phyloP scores from a whole-genome alignment of 2,797 vertebrate species.

The Molossus alvarezi region DNA sequence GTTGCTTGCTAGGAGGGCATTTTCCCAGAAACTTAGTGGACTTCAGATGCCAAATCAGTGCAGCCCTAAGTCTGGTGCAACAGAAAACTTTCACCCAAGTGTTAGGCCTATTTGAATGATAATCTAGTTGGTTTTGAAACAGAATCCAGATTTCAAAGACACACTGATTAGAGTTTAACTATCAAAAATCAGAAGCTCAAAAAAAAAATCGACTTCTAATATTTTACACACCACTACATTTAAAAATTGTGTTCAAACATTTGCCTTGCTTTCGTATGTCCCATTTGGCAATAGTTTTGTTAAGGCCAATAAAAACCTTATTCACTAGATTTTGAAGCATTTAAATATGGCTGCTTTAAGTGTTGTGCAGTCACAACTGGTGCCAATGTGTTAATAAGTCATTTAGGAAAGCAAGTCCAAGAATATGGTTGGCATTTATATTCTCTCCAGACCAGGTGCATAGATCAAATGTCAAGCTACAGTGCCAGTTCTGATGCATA shows the following conservation, averaged over 20 bases:
- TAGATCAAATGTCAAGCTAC: constrained; percentile 74
- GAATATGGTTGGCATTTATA: constrained; percentile 67
- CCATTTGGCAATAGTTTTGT: constrained; percentile 74
- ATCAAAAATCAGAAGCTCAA: constrained; percentile 9
- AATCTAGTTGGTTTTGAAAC: constrained; percentile 67
- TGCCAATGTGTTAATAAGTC: constrained; percentile 83
- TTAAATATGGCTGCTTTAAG: constrained; percentile 83
- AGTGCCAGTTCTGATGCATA: constrained; percentile 66
- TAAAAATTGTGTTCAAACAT: constrained; percentile 52
- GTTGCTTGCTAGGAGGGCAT: neutral
- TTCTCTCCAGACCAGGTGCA: constrained; percentile 78
- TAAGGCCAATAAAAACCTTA: constrained; percentile 43
- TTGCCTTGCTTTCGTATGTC: constrained; percentile 40
- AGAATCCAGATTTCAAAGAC: constrained; percentile 61
- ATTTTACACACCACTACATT: constrained; percentile 39
- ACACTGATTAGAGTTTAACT: neutral
- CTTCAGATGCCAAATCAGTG: neutral
- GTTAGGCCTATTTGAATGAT: neutral
- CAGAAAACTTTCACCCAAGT: neutral
- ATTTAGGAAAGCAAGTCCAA: constrained; percentile 75
- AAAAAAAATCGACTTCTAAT: constrained; percentile 9
- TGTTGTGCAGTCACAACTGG: constrained; percentile 83
- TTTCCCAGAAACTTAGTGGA: constrained; percentile 20
- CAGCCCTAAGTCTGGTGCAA: neutral
- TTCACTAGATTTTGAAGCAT: constrained; percentile 77